Base-by-base conservation (phyloP, 2,888 invertebrate genomes). In the Falcaria lacertinaria region DNA sequence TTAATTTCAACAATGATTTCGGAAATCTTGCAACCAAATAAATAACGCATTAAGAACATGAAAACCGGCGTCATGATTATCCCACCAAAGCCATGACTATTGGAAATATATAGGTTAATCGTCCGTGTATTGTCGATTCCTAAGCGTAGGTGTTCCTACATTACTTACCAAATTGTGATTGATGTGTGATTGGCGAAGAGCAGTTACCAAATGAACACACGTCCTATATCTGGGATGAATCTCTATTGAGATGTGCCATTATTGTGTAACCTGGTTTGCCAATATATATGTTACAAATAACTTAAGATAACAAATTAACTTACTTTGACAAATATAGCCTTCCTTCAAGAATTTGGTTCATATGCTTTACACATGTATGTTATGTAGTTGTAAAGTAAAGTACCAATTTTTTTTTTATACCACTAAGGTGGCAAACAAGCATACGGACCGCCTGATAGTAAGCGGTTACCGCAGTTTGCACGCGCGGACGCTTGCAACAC, bases 71-170 rank as follows among this genome's bases (percentile, higher is more conserved):
- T 39, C 33, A 14, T 39, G 11, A 1, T 15, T 25, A 37, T 37
- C 37, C 14, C 19, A 22, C 14, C 22, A 19, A 19, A 37, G 25
- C 13, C 14, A 36, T 22, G 17, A 28, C 16, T 41, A 16, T 45
- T 47, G 44, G 17, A 34, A 16, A 34, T 17, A 61, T 49, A 48
- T 61, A 43, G 62, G 62, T 53, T 58, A 61, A 60, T 60, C 53
- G 50, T 34, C 13, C 41, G 46, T 43, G 15, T 32, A 15, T 45
- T 44, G 37, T 47, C 47, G 45, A 47, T 44, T 34, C 25, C 25
- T 25, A 38, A 47, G 42, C 33, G 45, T 46, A 43, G 51, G 50
- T 47, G 50, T 43, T 38, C 37, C 42, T 44, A 37, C 33, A 36
- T 34, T 28, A 40, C 33, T 46, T 44, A 36, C 32, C 41, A 45